Conservation (phyloP, 2,797 vertebrate species). For the Salmo trutta region DNA sequence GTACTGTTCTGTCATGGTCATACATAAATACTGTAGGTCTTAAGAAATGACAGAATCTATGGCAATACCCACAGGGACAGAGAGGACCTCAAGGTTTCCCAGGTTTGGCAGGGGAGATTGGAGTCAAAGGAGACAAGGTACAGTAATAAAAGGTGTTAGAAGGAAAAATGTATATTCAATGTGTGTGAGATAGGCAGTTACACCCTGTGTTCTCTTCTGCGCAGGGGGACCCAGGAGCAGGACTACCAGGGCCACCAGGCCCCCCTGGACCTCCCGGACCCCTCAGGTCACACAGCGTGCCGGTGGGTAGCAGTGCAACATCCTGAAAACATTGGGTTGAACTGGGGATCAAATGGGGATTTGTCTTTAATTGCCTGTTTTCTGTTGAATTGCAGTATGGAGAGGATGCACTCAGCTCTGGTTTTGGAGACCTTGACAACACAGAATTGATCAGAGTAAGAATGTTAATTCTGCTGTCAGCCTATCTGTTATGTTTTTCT, state of each 20-base stretch:
- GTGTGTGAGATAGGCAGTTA: background rate
- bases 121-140: slow-evolving; percentile 83
- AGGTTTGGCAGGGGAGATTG: slow-evolving; percentile 72
- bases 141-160: background rate
- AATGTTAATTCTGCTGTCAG: background rate
- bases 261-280: slow-evolving; percentile 73
- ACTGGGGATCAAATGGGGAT: background rate
- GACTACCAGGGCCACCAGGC: slow-evolving; percentile 74
- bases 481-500: background rate
- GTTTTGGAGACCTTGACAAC: slow-evolving; percentile 79
- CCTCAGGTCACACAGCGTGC: slow-evolving; percentile 65
- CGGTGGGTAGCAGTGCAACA: slow-evolving; percentile 53
- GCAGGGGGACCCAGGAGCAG: slow-evolving; percentile 76
- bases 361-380: background rate
- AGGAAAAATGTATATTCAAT: background rate
- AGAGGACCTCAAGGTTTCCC: slow-evolving; percentile 64
- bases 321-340: background rate
- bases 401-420: slow-evolving; percentile 78
- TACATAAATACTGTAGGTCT: background rate
- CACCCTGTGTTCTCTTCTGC: background rate
- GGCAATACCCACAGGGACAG: slow-evolving; percentile 67
- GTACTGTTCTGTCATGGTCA: background rate
- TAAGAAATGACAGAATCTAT: background rate
- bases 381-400: slow-evolving; percentile 69
- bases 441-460: slow-evolving; percentile 72